These are phyloP conservation scores for Umimayanthus kanabou DNA, from an alignment of 92 coral and sea anemone genomes.

Conservation along the genomic window DNA sequence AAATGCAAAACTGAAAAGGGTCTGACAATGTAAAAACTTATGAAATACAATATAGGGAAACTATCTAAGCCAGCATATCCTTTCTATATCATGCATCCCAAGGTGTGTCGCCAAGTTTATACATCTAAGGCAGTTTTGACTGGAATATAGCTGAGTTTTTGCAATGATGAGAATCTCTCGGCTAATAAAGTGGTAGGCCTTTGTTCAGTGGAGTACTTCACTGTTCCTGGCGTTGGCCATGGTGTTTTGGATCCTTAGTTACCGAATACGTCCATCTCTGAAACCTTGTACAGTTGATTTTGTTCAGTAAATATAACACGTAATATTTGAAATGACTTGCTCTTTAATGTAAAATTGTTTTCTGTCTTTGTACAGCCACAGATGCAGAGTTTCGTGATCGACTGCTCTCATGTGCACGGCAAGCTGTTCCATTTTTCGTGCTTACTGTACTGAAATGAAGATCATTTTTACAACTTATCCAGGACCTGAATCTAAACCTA, in stretches of 20 bases:
- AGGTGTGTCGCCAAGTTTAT: no score
- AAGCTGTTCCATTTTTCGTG: conserved; percentile 88
- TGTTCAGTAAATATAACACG: background rate
- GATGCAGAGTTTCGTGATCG: conserved; percentile 82
- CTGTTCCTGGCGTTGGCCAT: conserved; percentile 43
- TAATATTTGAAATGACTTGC: background rate
- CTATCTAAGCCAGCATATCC: no score
- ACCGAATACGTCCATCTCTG: conserved; percentile 49
- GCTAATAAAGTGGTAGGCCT: conserved; percentile 93
- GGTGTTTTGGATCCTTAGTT: conserved; percentile 42
- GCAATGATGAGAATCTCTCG: conserved; percentile 82
- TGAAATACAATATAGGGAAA: no score
- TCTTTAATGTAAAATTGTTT: no score
- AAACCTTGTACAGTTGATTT: conserved; percentile 12
- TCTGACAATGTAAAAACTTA: no score
- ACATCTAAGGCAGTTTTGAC: no score
- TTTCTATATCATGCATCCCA: no score
- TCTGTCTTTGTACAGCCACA: conserved; percentile 53
- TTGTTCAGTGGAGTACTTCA: background rate
- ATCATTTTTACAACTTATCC: background rate
- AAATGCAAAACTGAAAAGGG: no score
- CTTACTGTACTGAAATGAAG: no score
- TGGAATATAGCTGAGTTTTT: background rate
- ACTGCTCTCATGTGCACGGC: conserved; percentile 88
- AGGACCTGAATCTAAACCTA: background rate